phyloP scores from a whole-genome alignment of 2,888 invertebrate species.

The Caenorhabditis parvicauda region DNA sequence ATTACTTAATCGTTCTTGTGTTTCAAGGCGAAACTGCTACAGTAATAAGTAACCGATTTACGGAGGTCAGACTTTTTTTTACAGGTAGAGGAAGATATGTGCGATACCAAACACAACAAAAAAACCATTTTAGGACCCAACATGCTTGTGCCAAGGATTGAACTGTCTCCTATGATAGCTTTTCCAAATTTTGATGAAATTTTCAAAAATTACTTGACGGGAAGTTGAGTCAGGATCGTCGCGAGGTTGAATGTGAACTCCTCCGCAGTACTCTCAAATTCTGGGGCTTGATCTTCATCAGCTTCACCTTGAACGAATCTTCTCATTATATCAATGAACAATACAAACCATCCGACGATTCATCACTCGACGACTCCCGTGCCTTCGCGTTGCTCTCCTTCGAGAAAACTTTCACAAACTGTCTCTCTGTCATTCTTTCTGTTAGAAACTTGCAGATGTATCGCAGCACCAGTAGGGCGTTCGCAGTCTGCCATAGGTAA shows the following conservation, averaged over 20 bases:
- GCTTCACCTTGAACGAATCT: slow-evolving; percentile 6
- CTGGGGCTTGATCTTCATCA: slow-evolving; percentile 41
- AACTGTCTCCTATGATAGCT: too few relatives aligned
- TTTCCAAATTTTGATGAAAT: neutral
- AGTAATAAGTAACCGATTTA: too few relatives aligned
- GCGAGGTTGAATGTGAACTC: slow-evolving; percentile 76
- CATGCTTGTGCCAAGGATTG: too few relatives aligned
- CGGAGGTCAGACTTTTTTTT: too few relatives aligned
- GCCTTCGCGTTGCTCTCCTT: slow-evolving; percentile 9
- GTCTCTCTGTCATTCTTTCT: slow-evolving; percentile 84
- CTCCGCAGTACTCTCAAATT: slow-evolving; percentile 69
- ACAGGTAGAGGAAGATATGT: too few relatives aligned
- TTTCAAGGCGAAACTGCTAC: too few relatives aligned
- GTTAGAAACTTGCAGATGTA: slow-evolving; percentile 80
- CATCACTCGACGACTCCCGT: slow-evolving; percentile 2
- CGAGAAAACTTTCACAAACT: slow-evolving; percentile 69
- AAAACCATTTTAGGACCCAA: too few relatives aligned
- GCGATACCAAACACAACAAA: too few relatives aligned
- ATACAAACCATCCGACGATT: slow-evolving; percentile 8
- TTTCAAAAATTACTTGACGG: slow-evolving; percentile 72
- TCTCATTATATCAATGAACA: neutral
- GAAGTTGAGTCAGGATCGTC: slow-evolving; percentile 77
- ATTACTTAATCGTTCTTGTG: too few relatives aligned
- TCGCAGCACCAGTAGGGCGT: slow-evolving; percentile 85
- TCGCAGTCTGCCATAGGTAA: slow-evolving; percentile 90